Base-by-base conservation (phyloP, 2,113 vertebrate species). In the Tinamus guttatus region DNA sequence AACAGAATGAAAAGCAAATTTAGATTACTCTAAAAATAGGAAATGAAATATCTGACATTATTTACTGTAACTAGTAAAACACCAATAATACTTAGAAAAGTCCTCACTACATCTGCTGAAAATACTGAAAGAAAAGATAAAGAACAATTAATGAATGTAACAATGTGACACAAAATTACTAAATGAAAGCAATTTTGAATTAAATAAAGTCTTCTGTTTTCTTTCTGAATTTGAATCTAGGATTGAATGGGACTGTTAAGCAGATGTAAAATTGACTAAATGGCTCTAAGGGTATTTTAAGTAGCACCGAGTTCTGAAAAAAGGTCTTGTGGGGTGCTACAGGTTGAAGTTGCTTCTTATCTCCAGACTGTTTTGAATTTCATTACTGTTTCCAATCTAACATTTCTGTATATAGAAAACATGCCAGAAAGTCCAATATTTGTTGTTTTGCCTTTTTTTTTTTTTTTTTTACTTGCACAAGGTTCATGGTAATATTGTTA, bases 251-350 rank as follows among this genome's bases (percentile, higher is more conserved):
- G 12, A 73, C 18, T 59, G 18, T 68, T 59, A 85, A 90, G 11
- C 8, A 67, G 59, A 56, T 6, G n/a, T 22, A 69, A 43, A 58
- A 58, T 63, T 59, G 11, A 85, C 21, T 40, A 6, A 19, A 63
- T 0, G 2, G 47, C 0, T 81, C 13, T 6, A 81, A 87, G 2
- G 0, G 9, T 32, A 30, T 14, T n/a, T 40, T 41, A 63, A 87
- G n/a, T 4, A 83, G 71, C 9, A 19, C 18, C 56, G 19, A 32
- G 4, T 58, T 85, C 24, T 81, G n/a, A 25, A 49, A 74, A 81
- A 82, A 45, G 8, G 1, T 51, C 38, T 51, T 40, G 8, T 76
- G 45, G 38, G 5, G 6, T 70, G 52, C 12, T 43, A 51, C 19
- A 14, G 38, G 11, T 58, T 40, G 30, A 76, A 78, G 12, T 49